These are phyloP conservation scores for Poeciliopsis occidentalis DNA, from an alignment of 2,113 vertebrate species.

Conservation along the genomic window DNA sequence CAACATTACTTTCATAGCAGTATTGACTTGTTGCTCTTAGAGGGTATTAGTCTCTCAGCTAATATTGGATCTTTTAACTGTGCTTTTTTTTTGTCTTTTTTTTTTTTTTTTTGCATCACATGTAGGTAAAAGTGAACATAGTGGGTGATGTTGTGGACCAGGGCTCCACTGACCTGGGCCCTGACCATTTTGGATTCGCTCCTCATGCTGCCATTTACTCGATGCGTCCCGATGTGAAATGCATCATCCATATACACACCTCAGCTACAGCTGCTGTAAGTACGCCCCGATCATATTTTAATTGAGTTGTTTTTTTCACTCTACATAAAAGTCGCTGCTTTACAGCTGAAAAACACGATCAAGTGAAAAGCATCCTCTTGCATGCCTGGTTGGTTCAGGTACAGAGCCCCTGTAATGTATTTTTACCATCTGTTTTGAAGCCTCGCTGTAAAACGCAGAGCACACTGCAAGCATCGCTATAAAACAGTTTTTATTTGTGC, in stretches of 20 bases:
- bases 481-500: constrained; percentile 45
- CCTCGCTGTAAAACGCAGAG: constrained; percentile 38
- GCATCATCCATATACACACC: constrained; percentile 91
- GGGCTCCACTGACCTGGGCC: constrained; percentile 85
- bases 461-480: constrained; percentile 12
- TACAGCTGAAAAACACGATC: constrained; percentile 21
- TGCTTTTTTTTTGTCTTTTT: not conserved
- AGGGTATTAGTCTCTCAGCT: too few relatives aligned
- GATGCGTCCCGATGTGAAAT: constrained; percentile 91
- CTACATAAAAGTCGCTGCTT: constrained; percentile 26
- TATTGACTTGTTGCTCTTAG: too few relatives aligned
- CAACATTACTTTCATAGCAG: not conserved
- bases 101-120: constrained; percentile 27
- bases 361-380: constrained; percentile 40
- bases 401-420: constrained; percentile 26
- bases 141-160: constrained; percentile 94
- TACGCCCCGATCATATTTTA: constrained; percentile 37
- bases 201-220: constrained; percentile 94
- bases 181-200: constrained; percentile 88
- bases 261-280: constrained; percentile 92
- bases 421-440: constrained; percentile 49
- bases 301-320: constrained; percentile 3
- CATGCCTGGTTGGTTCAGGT: constrained; percentile 40
- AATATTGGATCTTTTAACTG: not conserved
- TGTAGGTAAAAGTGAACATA: constrained; percentile 95